phyloP scores from a whole-genome alignment of 1,140 invertebrate species.

The Pseudomyrmex gracilis region DNA sequence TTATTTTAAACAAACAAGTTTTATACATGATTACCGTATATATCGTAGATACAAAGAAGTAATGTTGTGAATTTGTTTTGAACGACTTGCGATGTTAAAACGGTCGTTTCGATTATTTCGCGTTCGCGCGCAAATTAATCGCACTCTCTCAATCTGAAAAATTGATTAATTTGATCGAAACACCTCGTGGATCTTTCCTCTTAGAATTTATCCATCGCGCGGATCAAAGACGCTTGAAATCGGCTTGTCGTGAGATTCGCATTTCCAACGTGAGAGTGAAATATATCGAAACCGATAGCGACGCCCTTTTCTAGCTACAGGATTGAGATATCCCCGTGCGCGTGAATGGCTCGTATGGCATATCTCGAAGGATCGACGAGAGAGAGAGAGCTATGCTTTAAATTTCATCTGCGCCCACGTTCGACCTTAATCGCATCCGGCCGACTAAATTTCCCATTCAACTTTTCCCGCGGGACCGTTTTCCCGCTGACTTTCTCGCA shows the following conservation, averaged over 20 bases:
- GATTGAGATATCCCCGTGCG: conserved; percentile 39
- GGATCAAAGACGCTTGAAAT: conserved; percentile 17
- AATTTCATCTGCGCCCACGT: conserved; percentile 69
- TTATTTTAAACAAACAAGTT: too few species aligned
- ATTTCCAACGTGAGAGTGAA: conserved; percentile 44
- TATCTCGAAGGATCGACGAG: conserved; percentile 60
- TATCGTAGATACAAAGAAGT: too few species aligned
- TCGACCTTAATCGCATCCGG: conserved; percentile 70
- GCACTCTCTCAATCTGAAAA: background rate
- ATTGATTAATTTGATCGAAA: conserved; percentile 17
- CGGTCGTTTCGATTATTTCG: too few species aligned
- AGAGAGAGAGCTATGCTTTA: conserved; percentile 57
- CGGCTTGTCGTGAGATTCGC: conserved; percentile 17
- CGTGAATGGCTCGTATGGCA: conserved; percentile 27
- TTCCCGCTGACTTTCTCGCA: conserved; percentile 40
- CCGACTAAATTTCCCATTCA: conserved; percentile 74
- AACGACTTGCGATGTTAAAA: too few species aligned
- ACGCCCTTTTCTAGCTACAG: conserved; percentile 35
- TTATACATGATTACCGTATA: too few species aligned
- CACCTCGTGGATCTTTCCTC: background rate
- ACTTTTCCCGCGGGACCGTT: conserved; percentile 61
- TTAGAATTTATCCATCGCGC: conserved; percentile 13
- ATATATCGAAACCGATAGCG: conserved; percentile 38
- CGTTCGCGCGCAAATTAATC: background rate
- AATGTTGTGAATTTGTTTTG: too few species aligned